Percentiles rank a stretch among this genome's conserved stretches.
Conservation (phyloP, 2,888 invertebrate genomes). For the Tenthredo mesomela region DNA sequence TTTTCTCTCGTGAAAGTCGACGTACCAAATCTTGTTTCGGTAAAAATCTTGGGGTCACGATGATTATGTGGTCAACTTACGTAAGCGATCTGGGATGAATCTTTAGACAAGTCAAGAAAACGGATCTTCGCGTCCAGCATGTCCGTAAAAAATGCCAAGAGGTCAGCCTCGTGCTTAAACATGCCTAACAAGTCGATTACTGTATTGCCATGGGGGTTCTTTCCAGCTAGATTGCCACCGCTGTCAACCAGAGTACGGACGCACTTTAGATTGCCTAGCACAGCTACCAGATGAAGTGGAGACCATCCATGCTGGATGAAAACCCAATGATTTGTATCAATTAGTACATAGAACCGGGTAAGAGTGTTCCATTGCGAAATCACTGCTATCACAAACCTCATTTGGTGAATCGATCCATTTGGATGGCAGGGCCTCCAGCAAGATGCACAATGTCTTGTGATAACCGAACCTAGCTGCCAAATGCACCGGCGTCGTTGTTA, state of each 20-base stretch:
- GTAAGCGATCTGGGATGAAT: constrained; percentile 23
- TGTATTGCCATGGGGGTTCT: constrained; percentile 70
- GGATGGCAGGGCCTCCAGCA: constrained; percentile 57
- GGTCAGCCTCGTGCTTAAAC: constrained; percentile 73
- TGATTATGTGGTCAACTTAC: not conserved
- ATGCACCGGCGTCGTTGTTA: constrained; percentile 74
- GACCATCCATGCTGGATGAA: constrained; percentile 74
- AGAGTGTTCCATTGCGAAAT: too few relatives aligned
- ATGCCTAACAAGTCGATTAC: constrained; percentile 72
- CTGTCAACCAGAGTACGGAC: constrained; percentile 77
- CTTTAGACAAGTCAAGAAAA: constrained; percentile 63
- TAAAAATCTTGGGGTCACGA: not conserved
- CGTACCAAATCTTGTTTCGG: not conserved
- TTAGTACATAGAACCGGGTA: too few relatives aligned
- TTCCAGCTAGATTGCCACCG: constrained; percentile 74
- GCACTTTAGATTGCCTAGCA: constrained; percentile 78
- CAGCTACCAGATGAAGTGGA: constrained; percentile 80
- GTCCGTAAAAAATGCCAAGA: constrained; percentile 72
- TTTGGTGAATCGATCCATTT: constrained; percentile 58
- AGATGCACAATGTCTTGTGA: constrained; percentile 59
- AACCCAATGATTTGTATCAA: not conserved
- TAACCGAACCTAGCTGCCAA: constrained; percentile 73
- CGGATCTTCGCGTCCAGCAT: constrained; percentile 72
- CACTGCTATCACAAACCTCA: constrained; percentile 49
- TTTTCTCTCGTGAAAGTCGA: not conserved